Evolutionary conservation across 1,140 invertebrate genomes (phyloP), one percentile per base, ranked within the genome.

Genomic region (Pentalonia nigronervosa): DNA sequence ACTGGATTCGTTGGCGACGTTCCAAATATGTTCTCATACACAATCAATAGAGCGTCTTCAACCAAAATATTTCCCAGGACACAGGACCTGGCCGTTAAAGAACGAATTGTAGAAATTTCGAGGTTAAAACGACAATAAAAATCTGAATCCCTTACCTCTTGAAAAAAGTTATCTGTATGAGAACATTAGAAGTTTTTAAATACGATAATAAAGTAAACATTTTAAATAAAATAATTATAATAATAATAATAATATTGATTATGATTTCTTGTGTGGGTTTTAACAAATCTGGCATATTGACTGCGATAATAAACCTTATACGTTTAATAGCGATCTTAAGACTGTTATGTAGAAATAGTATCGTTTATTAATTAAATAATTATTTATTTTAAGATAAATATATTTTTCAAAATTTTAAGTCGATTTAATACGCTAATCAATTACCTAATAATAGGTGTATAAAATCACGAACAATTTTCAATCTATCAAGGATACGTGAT

Each of bases 41-140:
- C 21, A 90, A 90, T 90, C 88, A 34, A 90, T 90, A 56, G 34
- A 90, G 50, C 50, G 34, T 90, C 88, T 90, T 90, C 14, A 4
- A 56, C 48, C 21, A 20, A 23, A 90, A 56, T 41, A 17, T 90
- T 53, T 90, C 88, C 50, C 88, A 50, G n/a, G 36, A 41, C 36
- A 56, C 36, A 56, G 34, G 88, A 41, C 21, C 34, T 25, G 84
- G 45, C 45, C n/a, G 48, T 50, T 48, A n/a, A 34, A 30, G 47
- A n/a, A 87, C 25, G 84, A 47, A 30, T 48, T 87, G 11, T 34
- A 50, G 30, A 17, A 17, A 88, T 47, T 86, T 86, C 45, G 25
- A 88, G 17, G 45, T 87, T 23, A 47, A 6, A 47, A 87, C 25
- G 7, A 47, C 4, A 20, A 7, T 11, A 7, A 87, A 87, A n/a